phyloP scores from a whole-genome alignment of 2,888 invertebrate species.

The Polyommatus icarus region DNA sequence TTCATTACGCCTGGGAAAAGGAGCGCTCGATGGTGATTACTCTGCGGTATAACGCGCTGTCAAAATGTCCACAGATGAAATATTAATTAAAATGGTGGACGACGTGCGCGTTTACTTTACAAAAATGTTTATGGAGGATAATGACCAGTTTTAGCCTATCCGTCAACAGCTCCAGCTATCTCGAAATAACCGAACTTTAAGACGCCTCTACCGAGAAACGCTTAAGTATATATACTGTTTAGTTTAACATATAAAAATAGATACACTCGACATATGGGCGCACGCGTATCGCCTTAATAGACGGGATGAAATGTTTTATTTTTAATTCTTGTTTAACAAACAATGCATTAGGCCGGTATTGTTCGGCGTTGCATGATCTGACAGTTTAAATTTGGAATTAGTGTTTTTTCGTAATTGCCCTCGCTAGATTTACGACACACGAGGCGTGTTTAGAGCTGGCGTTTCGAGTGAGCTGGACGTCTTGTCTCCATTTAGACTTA shows the following conservation, averaged over 20 bases:
- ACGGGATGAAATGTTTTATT: constrained; percentile 45
- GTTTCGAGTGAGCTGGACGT: constrained; percentile 29
- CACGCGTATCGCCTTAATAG: constrained; percentile 40
- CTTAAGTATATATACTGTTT: constrained; percentile 64
- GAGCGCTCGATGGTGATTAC: constrained; percentile 20
- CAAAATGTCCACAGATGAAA: constrained; percentile 28
- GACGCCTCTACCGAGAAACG: constrained; percentile 60
- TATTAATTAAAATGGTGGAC: constrained; percentile 26
- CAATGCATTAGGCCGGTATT: constrained; percentile 63
- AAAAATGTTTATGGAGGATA: constrained; percentile 24
- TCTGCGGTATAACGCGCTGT: constrained; percentile 1
- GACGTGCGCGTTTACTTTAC: constrained; percentile 14
- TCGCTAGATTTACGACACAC: constrained; percentile 38
- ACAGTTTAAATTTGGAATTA: constrained; percentile 45
- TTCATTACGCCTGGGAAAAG: constrained; percentile 19
- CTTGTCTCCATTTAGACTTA: constrained; percentile 33
- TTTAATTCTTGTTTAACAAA: constrained; percentile 63
- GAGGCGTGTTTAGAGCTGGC: constrained; percentile 35
- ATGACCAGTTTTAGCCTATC: constrained; percentile 40
- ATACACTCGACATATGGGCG: constrained; percentile 56
- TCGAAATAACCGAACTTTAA: constrained; percentile 65
- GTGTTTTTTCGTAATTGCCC: constrained; percentile 40
- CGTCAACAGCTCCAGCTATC: constrained; percentile 47
- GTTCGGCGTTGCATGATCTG: constrained; percentile 45
- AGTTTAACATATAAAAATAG: constrained; percentile 66